Evolutionary conservation across 2,797 vertebrate genomes (phyloP).

Genomic region (Rhinogobio ventralis): DNA sequence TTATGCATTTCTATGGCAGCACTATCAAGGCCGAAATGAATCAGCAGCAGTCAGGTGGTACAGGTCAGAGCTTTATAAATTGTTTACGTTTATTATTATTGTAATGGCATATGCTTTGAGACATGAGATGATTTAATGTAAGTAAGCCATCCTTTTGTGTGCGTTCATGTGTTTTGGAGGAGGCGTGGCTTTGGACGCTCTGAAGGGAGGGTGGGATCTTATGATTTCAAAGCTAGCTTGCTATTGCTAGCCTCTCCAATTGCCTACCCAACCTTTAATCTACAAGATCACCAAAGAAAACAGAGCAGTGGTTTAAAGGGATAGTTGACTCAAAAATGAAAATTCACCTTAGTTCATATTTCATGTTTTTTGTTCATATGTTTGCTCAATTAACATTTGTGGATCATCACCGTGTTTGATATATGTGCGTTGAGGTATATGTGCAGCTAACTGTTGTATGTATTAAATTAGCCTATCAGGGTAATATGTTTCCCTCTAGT

Average conservation of each 20-base stretch:
- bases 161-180: not conserved
- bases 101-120: not conserved
- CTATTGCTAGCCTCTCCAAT: not conserved
- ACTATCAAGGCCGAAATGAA: not conserved
- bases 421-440: not conserved
- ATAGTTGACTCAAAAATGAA: not conserved
- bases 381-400: not conserved
- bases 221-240: not conserved
- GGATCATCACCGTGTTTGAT: not conserved
- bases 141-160: not conserved
- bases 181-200: not conserved
- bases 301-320: not conserved
- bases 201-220: not conserved
- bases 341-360: not conserved
- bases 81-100: not conserved
- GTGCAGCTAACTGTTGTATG: not conserved
- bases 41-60: not conserved
- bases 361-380: not conserved
- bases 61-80: not conserved
- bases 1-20: too few relatives aligned
- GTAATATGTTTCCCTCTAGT: not conserved
- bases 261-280: not conserved
- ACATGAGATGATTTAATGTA: not conserved
- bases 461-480: not conserved
- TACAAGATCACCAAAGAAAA: constrained; percentile 1